Percentiles rank a stretch among this genome's conserved stretches.
Conservation (phyloP, 2,797 vertebrate species). For the Cynopterus sphinx region DNA sequence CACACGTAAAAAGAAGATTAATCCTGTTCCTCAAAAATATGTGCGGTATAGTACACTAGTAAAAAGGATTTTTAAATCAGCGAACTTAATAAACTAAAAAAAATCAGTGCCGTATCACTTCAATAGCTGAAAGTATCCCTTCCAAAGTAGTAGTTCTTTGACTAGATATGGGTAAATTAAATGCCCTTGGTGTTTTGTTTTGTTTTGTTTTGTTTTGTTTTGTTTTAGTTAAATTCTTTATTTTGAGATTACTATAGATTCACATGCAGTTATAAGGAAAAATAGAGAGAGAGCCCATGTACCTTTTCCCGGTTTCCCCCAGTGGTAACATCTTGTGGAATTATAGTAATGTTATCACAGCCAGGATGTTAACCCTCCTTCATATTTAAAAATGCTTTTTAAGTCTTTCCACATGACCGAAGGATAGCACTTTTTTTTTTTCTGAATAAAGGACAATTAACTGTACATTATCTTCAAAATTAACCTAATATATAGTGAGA, state of each 20-base stretch:
- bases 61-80: not conserved
- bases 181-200: not conserved
- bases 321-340: not conserved
- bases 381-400: not conserved
- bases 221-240: not conserved
- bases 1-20: not conserved
- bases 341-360: not conserved
- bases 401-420: not conserved
- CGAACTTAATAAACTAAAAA: not conserved
- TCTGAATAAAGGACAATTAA: slow-evolving; percentile 33
- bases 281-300: not conserved
- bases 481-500: not conserved
- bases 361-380: not conserved
- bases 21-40: not conserved
- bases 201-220: not conserved
- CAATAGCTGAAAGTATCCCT: not conserved
- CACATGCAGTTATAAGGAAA: not conserved
- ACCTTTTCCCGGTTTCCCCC: not conserved
- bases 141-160: not conserved
- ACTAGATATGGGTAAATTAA: not conserved
- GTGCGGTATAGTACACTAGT: not conserved
- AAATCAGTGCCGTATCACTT: not conserved
- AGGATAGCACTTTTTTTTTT: not conserved
- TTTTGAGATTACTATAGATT: not conserved
- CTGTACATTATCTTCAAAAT: slow-evolving; percentile 20